Percentiles rank a stretch among this genome's conserved stretches.
phyloP scores from a whole-genome alignment of 2,113 vertebrate genomes.

The Tylochromis polylepis region DNA sequence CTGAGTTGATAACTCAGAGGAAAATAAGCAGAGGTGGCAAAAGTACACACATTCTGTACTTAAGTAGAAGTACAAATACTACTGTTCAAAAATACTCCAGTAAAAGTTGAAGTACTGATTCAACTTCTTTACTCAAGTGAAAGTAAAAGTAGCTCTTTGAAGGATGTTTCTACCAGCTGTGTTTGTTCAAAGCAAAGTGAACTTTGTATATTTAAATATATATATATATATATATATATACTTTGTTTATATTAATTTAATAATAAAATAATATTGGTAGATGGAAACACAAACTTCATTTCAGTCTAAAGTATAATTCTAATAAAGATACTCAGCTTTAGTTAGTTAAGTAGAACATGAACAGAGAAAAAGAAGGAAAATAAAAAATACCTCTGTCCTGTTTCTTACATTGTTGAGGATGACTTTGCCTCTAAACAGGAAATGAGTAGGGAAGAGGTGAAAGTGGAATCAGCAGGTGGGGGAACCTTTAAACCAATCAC shows the following conservation, averaged over 20 bases:
- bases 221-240: too few relatives aligned
- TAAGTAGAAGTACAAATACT: not conserved
- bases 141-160: too few relatives aligned
- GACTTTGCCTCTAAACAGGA: accelerated
- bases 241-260: too few relatives aligned
- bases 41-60: accelerated
- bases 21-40: not conserved
- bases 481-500: not conserved
- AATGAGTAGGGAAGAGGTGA: accelerated
- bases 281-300: not conserved
- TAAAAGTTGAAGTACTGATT: too few relatives aligned
- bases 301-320: accelerated
- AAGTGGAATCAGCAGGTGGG: accelerated
- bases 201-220: not conserved
- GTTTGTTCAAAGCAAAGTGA: too few relatives aligned
- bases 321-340: not conserved
- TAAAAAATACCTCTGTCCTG: not conserved
- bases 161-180: too few relatives aligned
- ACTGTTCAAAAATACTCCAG: too few relatives aligned
- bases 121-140: too few relatives aligned
- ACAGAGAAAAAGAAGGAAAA: not conserved
- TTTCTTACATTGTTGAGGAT: accelerated
- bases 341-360: accelerated
- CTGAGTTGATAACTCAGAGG: not conserved
- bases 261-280: not conserved